Evolutionary conservation across 2,797 vertebrate species (phyloP).

Genomic region (Pangasius sanitwongsei): DNA sequence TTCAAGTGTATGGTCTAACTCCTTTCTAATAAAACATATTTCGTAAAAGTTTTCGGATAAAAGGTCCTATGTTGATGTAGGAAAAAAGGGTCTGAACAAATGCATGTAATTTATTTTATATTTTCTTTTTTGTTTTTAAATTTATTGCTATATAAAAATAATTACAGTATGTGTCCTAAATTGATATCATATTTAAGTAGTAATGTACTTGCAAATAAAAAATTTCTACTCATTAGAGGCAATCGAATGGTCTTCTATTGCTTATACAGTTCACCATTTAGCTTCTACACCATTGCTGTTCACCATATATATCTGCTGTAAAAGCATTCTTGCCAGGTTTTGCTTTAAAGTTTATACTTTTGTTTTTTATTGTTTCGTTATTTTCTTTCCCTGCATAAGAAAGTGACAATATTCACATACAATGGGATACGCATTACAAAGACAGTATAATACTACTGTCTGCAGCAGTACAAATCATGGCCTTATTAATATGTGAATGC

Average conservation of each 20-base stretch:
- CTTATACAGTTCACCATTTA: no score
- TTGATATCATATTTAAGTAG: no score
- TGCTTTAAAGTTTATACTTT: no score
- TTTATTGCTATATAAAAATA: neutral
- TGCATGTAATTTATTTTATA: neutral
- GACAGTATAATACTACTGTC: neutral
- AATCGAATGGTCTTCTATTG: no score
- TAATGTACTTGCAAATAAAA: no score
- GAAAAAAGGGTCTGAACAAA: neutral
- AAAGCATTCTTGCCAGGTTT: no score
- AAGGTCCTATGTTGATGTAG: neutral
- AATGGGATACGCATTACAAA: neutral
- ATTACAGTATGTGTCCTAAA: neutral
- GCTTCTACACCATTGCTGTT: no score
- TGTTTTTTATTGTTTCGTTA: no score
- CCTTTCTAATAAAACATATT: neutral
- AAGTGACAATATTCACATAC: neutral
- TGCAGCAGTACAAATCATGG: neutral
- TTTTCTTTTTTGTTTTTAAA: neutral
- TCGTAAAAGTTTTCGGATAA: neutral
- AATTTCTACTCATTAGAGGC: no score
- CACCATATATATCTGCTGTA: no score
- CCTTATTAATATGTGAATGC: neutral
- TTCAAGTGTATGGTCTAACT: neutral
- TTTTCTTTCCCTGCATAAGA: no score